Base-by-base conservation (phyloP, 1,140 invertebrate species). In the Lasioglossum albipes region DNA sequence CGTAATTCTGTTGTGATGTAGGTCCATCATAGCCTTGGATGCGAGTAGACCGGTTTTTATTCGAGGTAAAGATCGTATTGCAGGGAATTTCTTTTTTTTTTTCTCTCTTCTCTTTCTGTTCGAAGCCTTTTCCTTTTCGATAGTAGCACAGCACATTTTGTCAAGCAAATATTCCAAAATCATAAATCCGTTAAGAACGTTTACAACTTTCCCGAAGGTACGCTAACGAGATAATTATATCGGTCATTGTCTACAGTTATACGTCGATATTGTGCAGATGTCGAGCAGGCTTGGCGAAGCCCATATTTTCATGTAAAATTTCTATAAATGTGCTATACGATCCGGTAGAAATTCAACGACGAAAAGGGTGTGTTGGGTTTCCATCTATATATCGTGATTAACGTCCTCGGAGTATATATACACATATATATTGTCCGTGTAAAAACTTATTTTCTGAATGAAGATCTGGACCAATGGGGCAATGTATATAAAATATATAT, bases 11-110 rank as follows among this genome's bases (percentile, higher is more conserved):
- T 85, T 80, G 78, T 81, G 82, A 83, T 83, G 75, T 84, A 87
- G 83, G 82, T 90, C 86, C 74, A 82, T 89, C 88, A 89, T 89
- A 89, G 88, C 85, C 89, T 84, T 87, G 75, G 83, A 84, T 84
- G 82, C 79, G 77, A 85, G 87, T 90, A 89, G 88, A 90, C 84
- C 88, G 84, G 59, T 87, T 27, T 27, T 27, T 36, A 85, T 84
- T 59, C 83, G 66, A 77, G 41, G 74, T 88, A 87, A 90, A 89
- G 82, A 89, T 79, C 66, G 82, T 84, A 87, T 83, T 83, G 83
- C 85, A 88, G 52, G 71, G 81, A 83, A 71, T 83, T n/a, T 57
- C 18, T 18, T 59, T 57, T 57, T 16, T 65, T 4, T 36, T 36
- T 36, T 36, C 36, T 36, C 5, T 36, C 36, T 36, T 36, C 27